These are phyloP conservation scores for Graphium colonna DNA, from an alignment of 2,888 invertebrate species.

Conservation along the genomic window DNA sequence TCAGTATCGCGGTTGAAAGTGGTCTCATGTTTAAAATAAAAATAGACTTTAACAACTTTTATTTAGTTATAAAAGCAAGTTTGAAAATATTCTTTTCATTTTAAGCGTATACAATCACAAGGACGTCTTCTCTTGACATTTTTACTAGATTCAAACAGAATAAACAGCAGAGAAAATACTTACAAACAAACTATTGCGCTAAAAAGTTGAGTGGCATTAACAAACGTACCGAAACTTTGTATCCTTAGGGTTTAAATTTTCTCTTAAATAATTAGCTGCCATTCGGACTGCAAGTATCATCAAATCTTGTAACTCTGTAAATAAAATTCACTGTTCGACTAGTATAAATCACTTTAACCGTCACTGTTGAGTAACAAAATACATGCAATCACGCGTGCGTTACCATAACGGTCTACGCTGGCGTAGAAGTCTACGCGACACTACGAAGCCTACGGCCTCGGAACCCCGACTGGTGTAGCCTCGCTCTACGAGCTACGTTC, in stretches of 20 bases:
- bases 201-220: constrained; percentile 40
- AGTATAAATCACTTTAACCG: constrained; percentile 64
- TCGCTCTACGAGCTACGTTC: constrained; percentile 42
- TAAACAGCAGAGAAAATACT: background rate
- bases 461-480: constrained; percentile 48
- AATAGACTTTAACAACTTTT: too few species aligned
- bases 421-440: constrained; percentile 31
- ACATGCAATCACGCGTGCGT: constrained; percentile 60
- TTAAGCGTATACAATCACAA: too few species aligned
- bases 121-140: too few species aligned
- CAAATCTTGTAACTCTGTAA: constrained; percentile 37
- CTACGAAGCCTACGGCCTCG: constrained; percentile 41
- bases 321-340: constrained; percentile 63
- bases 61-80: too few species aligned
- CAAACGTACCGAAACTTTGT: constrained; percentile 47
- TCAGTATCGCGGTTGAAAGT: background rate
- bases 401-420: constrained; percentile 52
- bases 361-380: constrained; percentile 59
- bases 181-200: constrained; percentile 32
- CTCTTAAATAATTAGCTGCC: constrained; percentile 49
- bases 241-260: constrained; percentile 45
- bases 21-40: background rate
- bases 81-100: too few species aligned
- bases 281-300: constrained; percentile 41
- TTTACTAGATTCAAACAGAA: too few species aligned